These are phyloP conservation scores for Haliclona indistincta DNA, from an alignment of 37 sponge, comb jelly and placozoan species.

Conservation along the genomic window DNA sequence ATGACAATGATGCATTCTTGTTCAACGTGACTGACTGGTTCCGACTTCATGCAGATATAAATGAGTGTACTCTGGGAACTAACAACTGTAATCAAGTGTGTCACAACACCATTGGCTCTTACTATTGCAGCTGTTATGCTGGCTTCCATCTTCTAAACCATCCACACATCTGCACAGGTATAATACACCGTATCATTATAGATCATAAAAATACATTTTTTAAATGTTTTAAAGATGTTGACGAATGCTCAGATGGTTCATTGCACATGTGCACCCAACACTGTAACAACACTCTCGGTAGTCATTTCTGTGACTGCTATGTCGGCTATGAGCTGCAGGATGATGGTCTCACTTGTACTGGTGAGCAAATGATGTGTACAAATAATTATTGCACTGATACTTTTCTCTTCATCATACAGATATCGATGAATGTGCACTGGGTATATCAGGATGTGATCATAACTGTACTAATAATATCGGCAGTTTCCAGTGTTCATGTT, in stretches of 20 bases:
- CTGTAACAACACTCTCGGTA: constrained; percentile 50
- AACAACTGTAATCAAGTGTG: no score
- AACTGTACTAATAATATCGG: no score
- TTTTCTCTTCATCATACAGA: no score
- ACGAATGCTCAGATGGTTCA: constrained; percentile 57
- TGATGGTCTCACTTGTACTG: constrained; percentile 6
- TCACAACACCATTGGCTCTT: no score
- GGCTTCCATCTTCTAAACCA: constrained; percentile 9
- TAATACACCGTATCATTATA: not conserved
- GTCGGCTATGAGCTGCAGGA: constrained; percentile 22
- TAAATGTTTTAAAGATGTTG: constrained; percentile 47
- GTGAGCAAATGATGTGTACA: no score
- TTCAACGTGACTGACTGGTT: no score
- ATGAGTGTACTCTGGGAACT: constrained; percentile 25
- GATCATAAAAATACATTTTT: not conserved
- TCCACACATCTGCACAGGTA: constrained; percentile 25
- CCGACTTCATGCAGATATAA: constrained; percentile 18
- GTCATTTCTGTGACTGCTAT: constrained; percentile 43
- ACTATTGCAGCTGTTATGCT: constrained; percentile 22
- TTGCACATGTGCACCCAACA: constrained; percentile 20
- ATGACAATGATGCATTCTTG: no score
- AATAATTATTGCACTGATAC: no score
- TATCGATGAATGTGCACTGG: no score
- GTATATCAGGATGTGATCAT: no score
- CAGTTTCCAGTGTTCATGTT: no score